Evolutionary conservation across 1,140 invertebrate species (phyloP), one percentile per base, ranked within the genome.

Genomic region (Galleria mellonella): DNA sequence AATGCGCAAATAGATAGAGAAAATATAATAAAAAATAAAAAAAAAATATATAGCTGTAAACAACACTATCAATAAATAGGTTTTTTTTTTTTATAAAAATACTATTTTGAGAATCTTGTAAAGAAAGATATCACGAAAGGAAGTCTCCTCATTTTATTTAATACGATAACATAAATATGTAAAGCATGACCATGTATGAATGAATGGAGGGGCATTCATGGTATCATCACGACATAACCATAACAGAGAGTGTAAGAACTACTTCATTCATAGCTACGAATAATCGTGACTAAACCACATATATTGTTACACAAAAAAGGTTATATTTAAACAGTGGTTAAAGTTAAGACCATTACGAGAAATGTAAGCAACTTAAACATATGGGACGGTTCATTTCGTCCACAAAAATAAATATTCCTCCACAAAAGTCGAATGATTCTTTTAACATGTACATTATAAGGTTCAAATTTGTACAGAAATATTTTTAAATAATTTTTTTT

Each of bases 341-440:
- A 42, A 55, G 47, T 37, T 49, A 30, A 42, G 49, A 46, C 40
- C 59, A 62, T 65, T 62, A 58, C 48, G 42, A 43, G 50, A 55
- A 65, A 60, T 50, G 51, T 62, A 45, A 43, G 51, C 43, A 48
- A 60, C 48, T 59, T 54, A 52, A 60, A 58, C 55, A 62, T 60
- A 47, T 59, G 66, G 43, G 45, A 56, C 55, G 53, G 51, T 58
- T 60, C 47, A 48, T 47, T 51, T 56, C 45, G 41, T 47, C 28
- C 46, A 45, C 9, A 2, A 36, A 35, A 30, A 5, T 23, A 9
- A 32, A 32, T 4, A 2, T 23, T 13, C 6, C 10, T 7, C 17
- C 12, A 1, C 2, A 9, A 4, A n/a, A 37, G n/a, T 17, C n/a
- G 9, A 17, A 17, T 5, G n/a, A 17, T 17, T 37, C 2, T 11